Conservation (phyloP, 2,113 vertebrate species). For the Vulpes vulpes region DNA sequence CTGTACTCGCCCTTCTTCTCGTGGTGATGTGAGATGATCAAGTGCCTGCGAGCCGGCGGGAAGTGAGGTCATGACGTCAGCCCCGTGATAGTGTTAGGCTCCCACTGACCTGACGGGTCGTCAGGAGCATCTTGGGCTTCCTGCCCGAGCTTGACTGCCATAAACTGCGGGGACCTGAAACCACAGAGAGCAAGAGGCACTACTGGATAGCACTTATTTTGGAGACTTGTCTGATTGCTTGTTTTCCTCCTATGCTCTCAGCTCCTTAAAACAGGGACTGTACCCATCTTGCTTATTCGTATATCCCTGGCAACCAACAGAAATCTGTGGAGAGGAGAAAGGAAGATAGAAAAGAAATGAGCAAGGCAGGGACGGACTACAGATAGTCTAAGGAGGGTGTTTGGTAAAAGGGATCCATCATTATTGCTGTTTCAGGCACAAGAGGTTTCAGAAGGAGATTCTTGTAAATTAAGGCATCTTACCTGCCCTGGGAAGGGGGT, state of each 20-base stretch:
- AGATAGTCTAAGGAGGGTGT: background rate
- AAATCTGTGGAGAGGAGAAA: background rate
- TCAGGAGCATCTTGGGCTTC: background rate
- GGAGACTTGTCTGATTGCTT: background rate
- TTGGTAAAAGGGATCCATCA: background rate
- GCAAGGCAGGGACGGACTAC: background rate
- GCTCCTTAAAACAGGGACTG: background rate
- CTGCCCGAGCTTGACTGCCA: background rate
- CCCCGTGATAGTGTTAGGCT: background rate
- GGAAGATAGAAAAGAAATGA: background rate
- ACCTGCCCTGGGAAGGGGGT: background rate
- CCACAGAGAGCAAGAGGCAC: background rate
- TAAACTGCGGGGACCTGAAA: background rate
- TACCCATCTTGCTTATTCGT: background rate
- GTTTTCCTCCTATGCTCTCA: slow-evolving; percentile 3
- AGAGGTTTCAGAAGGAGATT: background rate
- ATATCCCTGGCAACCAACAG: background rate
- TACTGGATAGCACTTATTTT: background rate
- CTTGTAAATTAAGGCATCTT: background rate
- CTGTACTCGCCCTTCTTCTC: background rate
- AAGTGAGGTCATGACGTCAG: background rate
- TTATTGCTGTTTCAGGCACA: background rate
- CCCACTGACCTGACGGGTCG: too few relatives aligned
- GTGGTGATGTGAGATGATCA: background rate
- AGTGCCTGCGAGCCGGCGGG: background rate